These are phyloP conservation scores for Regulus satrapa DNA, from an alignment of 2,113 vertebrate species.

Conservation along the genomic window DNA sequence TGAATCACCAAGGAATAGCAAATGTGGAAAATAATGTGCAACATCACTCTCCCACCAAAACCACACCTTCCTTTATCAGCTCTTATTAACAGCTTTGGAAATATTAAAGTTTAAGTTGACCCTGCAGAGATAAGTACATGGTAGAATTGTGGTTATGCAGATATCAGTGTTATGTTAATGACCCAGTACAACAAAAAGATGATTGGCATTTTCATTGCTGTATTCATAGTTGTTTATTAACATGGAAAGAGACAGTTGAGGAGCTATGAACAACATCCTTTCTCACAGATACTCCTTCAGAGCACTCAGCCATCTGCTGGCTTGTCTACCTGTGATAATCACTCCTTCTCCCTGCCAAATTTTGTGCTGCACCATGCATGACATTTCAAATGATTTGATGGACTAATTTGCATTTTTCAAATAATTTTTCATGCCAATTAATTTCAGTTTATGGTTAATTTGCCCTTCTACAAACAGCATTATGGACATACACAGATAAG, in stretches of 20 bases:
- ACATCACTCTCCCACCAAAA: neutral
- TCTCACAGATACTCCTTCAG: neutral
- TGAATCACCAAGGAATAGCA: neutral
- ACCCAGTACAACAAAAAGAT: neutral
- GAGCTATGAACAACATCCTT: neutral
- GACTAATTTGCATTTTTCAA: constrained; percentile 41
- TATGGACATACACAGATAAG: neutral
- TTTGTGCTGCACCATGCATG: neutral
- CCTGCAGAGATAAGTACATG: neutral
- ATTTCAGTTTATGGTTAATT: constrained; percentile 12
- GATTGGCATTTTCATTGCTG: neutral
- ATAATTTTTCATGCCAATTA: neutral
- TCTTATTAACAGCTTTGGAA: neutral
- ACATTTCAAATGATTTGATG: constrained; percentile 1
- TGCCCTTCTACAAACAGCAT: neutral
- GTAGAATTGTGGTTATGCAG: neutral
- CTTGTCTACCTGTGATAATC: constrained; percentile 32
- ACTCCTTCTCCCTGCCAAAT: constrained; percentile 16
- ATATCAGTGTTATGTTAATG: neutral
- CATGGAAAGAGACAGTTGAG: neutral
- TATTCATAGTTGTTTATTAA: neutral
- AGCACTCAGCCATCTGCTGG: neutral
- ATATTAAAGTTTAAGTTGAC: neutral
- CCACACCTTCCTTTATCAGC: neutral
- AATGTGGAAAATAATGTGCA: neutral